Evolutionary conservation across 2,113 vertebrate species (phyloP).

Genomic region (Rissa tridactyla): DNA sequence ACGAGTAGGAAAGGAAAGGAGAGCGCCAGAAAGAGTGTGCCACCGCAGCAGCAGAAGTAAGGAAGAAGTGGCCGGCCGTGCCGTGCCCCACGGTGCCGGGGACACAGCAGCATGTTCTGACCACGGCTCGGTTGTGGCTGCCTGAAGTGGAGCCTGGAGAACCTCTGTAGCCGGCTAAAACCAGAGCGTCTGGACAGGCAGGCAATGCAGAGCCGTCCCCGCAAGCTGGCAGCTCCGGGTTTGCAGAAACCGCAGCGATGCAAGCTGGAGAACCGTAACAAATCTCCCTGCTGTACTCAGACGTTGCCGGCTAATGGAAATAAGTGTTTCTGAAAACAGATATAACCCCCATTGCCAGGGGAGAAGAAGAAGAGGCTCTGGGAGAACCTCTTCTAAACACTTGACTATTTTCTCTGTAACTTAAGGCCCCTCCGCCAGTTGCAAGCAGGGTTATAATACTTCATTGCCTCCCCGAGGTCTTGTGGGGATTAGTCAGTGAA

Average conservation of each 20-base stretch:
- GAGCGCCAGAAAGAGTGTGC: not conserved
- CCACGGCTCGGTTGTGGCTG: not conserved
- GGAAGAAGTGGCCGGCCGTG: not conserved
- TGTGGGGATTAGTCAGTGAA: not conserved
- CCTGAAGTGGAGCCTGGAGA: not conserved
- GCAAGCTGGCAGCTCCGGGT: accelerated
- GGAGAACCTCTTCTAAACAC: not conserved
- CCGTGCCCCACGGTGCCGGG: accelerated
- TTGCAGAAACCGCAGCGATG: not conserved
- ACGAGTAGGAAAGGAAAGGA: not conserved
- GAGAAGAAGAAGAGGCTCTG: not conserved
- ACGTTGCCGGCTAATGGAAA: not conserved
- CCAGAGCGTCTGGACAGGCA: not conserved
- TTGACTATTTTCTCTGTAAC: not conserved
- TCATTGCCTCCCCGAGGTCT: not conserved
- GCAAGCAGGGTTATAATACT: not conserved
- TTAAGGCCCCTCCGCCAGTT: not conserved
- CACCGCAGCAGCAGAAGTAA: not conserved
- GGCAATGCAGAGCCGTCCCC: not conserved
- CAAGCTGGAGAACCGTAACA: not conserved
- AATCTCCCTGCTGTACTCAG: not conserved
- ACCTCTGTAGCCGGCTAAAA: not conserved
- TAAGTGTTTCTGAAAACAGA: not conserved
- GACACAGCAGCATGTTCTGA: not conserved
- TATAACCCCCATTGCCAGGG: not conserved